phyloP scores from a whole-genome alignment of 2,797 vertebrate genomes.

The Anas acuta region DNA sequence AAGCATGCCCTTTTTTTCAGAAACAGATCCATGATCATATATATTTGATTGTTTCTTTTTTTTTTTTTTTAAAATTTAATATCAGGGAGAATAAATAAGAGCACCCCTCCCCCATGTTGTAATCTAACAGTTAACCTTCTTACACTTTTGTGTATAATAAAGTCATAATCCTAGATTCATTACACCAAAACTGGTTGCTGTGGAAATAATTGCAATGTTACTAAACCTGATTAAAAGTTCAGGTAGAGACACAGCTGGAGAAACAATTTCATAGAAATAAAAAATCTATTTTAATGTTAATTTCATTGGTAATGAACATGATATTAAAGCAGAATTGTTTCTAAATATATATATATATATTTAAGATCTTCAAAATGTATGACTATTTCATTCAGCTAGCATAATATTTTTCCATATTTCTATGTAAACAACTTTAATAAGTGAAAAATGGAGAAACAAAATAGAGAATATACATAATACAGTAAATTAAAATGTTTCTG shows the following conservation, averaged over 20 bases:
- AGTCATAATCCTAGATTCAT: slow-evolving; percentile 35
- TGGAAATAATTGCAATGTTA: slow-evolving; percentile 27
- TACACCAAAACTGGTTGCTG: slow-evolving; percentile 28
- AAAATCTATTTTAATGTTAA: not conserved
- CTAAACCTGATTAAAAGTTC: slow-evolving; percentile 62
- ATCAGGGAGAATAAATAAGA: not conserved
- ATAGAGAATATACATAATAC: not conserved
- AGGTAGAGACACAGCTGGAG: slow-evolving; percentile 13
- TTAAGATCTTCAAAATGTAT: not conserved
- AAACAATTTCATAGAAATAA: slow-evolving; percentile 43
- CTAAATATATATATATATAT: not conserved
- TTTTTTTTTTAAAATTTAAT: not conserved
- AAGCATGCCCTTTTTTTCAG: not conserved
- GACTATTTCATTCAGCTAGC: not conserved
- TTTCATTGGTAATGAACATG: not conserved
- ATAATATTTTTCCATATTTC: not conserved
- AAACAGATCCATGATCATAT: not conserved
- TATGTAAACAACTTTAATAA: not conserved
- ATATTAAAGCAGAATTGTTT: not conserved
- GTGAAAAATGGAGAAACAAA: not conserved
- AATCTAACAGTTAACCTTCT: slow-evolving; percentile 20
- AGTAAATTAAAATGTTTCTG: not conserved
- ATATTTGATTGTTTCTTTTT: not conserved
- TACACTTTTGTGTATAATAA: not conserved
- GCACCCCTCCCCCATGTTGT: not conserved